These are phyloP conservation scores for Scartelaos histophorus DNA, from an alignment of 2,113 vertebrate genomes.

Conservation along the genomic window DNA sequence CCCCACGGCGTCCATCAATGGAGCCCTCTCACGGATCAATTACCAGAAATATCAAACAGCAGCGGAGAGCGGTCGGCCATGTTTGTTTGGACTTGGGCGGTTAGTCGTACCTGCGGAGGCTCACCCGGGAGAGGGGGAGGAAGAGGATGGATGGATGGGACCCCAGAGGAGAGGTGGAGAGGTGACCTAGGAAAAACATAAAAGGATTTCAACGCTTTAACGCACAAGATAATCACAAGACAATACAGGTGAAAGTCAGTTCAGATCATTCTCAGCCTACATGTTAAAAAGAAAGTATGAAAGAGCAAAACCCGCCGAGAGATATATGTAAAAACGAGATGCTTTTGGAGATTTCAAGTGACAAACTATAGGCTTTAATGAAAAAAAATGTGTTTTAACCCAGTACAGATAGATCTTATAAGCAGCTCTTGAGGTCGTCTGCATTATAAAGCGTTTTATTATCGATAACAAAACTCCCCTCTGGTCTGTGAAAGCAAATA, in stretches of 20 bases:
- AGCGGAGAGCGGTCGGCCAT: conserved; percentile 58
- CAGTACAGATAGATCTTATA: too few species aligned
- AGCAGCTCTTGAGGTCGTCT: too few species aligned
- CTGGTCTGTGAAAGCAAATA: too few species aligned
- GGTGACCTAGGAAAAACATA: conserved; percentile 41
- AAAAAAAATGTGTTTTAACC: too few species aligned
- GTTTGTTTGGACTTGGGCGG: conserved; percentile 69
- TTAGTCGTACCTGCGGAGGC: conserved; percentile 43
- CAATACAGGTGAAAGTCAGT: conserved; percentile 35
- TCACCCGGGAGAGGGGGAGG: conserved; percentile 31
- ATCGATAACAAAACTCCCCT: too few species aligned
- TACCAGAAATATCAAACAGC: conserved; percentile 74
- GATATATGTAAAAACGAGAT: neutral
- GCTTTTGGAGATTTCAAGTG: neutral
- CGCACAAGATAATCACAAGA: conserved; percentile 22
- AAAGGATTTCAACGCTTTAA: conserved; percentile 31
- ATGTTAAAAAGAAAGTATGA: neutral
- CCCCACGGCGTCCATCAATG: conserved; percentile 54
- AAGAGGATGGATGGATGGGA: conserved; percentile 9
- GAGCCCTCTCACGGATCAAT: conserved; percentile 68
- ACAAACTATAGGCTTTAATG: neutral
- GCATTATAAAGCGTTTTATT: too few species aligned
- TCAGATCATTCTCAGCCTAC: conserved; percentile 16
- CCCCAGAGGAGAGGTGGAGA: conserved; percentile 35
- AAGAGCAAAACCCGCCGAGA: neutral